Base-by-base conservation (phyloP, 2,888 invertebrate species). In the Coecobrya sp. region DNA sequence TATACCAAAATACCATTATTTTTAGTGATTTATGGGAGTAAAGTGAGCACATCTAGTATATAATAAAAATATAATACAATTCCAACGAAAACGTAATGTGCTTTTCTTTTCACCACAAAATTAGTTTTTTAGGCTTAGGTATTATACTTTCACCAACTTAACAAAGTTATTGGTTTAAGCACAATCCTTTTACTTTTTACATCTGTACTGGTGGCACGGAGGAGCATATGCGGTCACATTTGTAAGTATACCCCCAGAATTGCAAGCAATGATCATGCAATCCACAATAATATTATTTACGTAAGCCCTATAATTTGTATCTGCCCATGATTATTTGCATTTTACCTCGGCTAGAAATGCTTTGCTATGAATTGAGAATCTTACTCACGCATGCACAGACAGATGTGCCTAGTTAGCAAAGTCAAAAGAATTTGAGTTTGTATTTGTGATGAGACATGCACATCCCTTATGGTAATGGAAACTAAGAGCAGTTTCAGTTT, bases 1-100 rank as follows among this genome's bases (percentile, higher is more conserved):
- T 45, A 1, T 30, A 70, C 13, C 11, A n/a, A 65, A 86, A 91
- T 86, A 81, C 55, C 85, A 86, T 91, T 86, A 73, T 73, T 68
- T 45, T 79, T 11, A 8, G 81, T 91, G 91, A 91, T 91, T 91
- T 91, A 91, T 91, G 91, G 27, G 65, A 84, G 11, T 45, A 22
- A 65, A 68, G 0, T 10, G 5, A n/a, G 68, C 16, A 68, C 30
- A 30, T 5, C 13, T 25, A n/a, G 11, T 7, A 27, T 36, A 45
- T 25, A 68, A 65, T 27, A 85, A 89, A 90, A 65, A 65, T 86
- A n/a, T 13, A 19, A 45, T 62, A 30, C 82, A 84, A 70, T 68
- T 30, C 19, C 25, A 62, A 19, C 16, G 27, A 7, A 27, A 11
- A 59, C 19, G 19, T 1, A 59, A 62, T 81, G 55, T 68, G 45